These are phyloP conservation scores for Perithous albicinctus DNA, from an alignment of 2,888 invertebrate species.

Conservation along the genomic window DNA sequence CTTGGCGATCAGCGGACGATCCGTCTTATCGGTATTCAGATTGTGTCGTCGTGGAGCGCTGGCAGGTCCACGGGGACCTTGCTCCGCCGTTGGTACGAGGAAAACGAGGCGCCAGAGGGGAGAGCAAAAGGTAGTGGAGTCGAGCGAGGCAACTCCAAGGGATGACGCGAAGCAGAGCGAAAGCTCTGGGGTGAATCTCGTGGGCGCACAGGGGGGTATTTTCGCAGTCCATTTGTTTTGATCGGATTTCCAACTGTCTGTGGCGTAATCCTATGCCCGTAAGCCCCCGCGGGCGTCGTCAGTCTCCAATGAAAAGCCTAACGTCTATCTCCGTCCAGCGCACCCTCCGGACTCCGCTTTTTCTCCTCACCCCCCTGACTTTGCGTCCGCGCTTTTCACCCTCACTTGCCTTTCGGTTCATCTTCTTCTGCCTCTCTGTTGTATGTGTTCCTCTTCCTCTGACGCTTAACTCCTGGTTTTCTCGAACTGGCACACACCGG, in stretches of 20 bases:
- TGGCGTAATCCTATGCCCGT: slow-evolving; percentile 79
- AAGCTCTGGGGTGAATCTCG: slow-evolving; percentile 45
- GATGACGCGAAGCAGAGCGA: slow-evolving; percentile 35
- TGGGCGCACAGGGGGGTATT: slow-evolving; percentile 70
- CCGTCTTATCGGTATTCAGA: slow-evolving; percentile 81
- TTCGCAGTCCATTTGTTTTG: slow-evolving; percentile 84
- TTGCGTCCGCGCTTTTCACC: slow-evolving; percentile 17
- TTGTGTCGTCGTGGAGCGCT: slow-evolving; percentile 73
- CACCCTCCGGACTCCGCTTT: slow-evolving; percentile 55
- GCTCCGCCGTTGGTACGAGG: slow-evolving; percentile 60
- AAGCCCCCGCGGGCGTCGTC: slow-evolving; percentile 81
- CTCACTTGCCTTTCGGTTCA: background rate
- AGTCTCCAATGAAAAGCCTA: slow-evolving; percentile 81
- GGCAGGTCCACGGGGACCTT: slow-evolving; percentile 68
- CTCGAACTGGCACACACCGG: slow-evolving; percentile 4
- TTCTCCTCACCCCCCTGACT: slow-evolving; percentile 36
- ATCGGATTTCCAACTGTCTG: slow-evolving; percentile 83
- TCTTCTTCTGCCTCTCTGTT: background rate
- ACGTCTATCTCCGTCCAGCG: slow-evolving; percentile 74
- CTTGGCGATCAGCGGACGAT: slow-evolving; percentile 80
- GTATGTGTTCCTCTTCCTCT: background rate
- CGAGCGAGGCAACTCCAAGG: slow-evolving; percentile 34
- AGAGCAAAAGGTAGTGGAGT: slow-evolving; percentile 66
- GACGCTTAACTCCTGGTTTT: slow-evolving; percentile 9
- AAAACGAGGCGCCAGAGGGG: slow-evolving; percentile 75